Base-by-base conservation (phyloP, 2,888 invertebrate genomes). In the Acrobasis suavella region DNA sequence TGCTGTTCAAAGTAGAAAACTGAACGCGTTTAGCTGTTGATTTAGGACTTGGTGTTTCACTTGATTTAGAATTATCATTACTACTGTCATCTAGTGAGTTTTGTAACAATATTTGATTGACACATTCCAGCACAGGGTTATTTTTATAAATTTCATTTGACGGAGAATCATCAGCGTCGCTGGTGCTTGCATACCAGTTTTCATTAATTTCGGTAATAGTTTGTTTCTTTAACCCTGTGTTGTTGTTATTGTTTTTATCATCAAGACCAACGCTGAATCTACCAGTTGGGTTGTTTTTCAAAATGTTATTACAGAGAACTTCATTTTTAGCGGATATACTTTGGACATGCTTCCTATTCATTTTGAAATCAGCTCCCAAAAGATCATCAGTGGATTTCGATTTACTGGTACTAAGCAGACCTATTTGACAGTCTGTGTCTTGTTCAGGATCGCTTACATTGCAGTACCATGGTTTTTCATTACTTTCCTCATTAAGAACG, bases 81-180 rank as follows among this genome's bases (percentile, higher is more conserved):
- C 91, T 91, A 71, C 92, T 93, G 65, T 93, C 94, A 67, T 94
- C 94, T 81, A 94, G 90, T 17, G 94, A 94, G 80, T 97, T 96
- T 73, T 96, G 95, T 39, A 97, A 85, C 50, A 97, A 87, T 72
- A 97, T 97, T 86, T 96, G 97, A 88, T 97, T 97, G 69, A 97
- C 96, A 78, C 97, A 97, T 83, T 97, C 97, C 59, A 97, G 85
- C 9, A 97, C 97, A 1, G 97, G 97, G 86, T 97, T 97, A 71
- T 96, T 96, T 81, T 95, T 94, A 71, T 95, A 95, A 71, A 95
- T 94, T 78, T 95, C 95, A 76, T 94, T 93, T 22, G 94, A 94
- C 63, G 95, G 94, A 67, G 95, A 94, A 70, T 96, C 96, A 78
- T 96, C 96, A 54, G 95, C 95, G 77, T 96, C 96, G 77, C 96